Base-by-base conservation (phyloP, 2,888 invertebrate genomes). In the Drosophila histrio region DNA sequence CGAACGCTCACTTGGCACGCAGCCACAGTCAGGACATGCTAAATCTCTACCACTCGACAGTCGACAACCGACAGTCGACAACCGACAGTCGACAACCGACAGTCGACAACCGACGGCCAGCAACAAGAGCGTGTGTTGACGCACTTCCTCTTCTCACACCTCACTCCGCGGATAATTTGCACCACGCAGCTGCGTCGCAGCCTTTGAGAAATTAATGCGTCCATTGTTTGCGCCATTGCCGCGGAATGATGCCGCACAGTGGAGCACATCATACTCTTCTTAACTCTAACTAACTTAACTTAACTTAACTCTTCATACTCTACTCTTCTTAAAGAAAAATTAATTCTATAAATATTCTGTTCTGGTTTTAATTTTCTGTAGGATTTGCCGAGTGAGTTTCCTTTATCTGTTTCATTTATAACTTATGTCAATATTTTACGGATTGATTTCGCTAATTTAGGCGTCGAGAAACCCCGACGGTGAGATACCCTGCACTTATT, bases 131-230 rank as follows among this genome's bases (percentile, higher is more conserved):
- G 81, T 72, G 54, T 72, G 80, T 79, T 76, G 80, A 83, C 70
- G 75, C 74, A 74, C 57, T 58, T 63, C 34, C 44, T 38, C 26
- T 22, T 43, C 17, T 1, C 3, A 13, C 30, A 30, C 32, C n/a
- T 13, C 53, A 30, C 28, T 11, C 13, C 24, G 11, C 30, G 13
- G 22, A 49, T 38, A 68, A 68, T 75, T 75, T 57, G 62, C 66
- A 60, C 39, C 24, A 52, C 53, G 50, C 77, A 77, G 79, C 80
- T 79, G 79, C 15, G 58, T 21, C 70, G 59, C 69, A 66, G 57
- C 72, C 72, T 85, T 81, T 82, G 72, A 63, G 80, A 76, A 77
- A 77, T 77, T 76, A 76, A 63, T 69, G 60, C 69, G 56, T n/a
- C 65, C 65, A 77, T 77, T 77, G 80, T 77, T 77, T 72, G 72